These are phyloP conservation scores for Empidonax alnorum DNA, from an alignment of 2,113 vertebrate genomes.

Conservation along the genomic window DNA sequence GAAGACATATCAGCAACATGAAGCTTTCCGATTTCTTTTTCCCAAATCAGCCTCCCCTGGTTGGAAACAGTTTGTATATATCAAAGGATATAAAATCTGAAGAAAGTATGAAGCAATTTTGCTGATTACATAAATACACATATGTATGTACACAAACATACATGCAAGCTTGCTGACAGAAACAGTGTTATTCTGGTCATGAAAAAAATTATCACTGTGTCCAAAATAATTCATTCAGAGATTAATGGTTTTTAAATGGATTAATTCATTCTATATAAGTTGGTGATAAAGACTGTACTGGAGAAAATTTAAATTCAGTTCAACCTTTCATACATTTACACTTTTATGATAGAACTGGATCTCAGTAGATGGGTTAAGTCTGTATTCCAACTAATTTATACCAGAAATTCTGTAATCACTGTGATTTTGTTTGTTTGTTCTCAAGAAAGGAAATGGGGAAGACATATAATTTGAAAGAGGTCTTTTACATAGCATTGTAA, in stretches of 20 bases:
- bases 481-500: fast-evolving
- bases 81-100: not conserved
- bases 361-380: not conserved
- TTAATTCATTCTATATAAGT: not conserved
- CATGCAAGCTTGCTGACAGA: not conserved
- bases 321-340: not conserved
- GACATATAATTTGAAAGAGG: not conserved
- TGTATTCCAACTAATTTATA: not conserved
- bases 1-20: not conserved
- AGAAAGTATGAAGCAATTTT: not conserved
- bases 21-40: not conserved
- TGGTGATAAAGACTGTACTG: not conserved
- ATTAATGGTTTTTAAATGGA: not conserved
- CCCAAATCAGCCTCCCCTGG: fast-evolving
- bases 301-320: conserved; percentile 1
- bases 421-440: not conserved
- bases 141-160: not conserved
- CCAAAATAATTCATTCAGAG: not conserved
- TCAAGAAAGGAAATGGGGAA: not conserved
- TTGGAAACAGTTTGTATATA: not conserved
- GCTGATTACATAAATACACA: not conserved
- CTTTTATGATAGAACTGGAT: not conserved
- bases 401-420: not conserved
- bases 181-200: not conserved
- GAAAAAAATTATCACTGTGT: not conserved